Evolutionary conservation across 2,113 vertebrate genomes (phyloP), one percentile per base, ranked within the genome.

Genomic region (Pygoscelis adeliae): DNA sequence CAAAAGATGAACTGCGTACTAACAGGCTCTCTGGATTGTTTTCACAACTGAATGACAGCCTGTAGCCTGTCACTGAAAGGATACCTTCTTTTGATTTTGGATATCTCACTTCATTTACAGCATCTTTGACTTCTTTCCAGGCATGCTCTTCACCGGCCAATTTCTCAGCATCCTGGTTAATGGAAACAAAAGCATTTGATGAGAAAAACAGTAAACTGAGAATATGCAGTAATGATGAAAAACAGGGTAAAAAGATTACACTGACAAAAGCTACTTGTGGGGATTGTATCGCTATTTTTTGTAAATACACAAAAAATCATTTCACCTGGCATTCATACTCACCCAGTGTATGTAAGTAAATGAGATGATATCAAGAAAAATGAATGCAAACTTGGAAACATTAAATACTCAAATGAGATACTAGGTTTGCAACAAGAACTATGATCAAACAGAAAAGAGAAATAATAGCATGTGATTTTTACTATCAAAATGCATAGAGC

Each of bases 81-180:
- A 99, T 99, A 99, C 99, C 95, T 92, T 97, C 92, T 36, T 98
- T 97, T 40, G 98, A 97, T 89, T 98, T 98, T 52, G 98, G 96
- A 29, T 98, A 95, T 95, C 97, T 98, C 49, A 98, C 93, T 93
- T 93, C 93, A 84, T 98, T 97, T 83, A 99, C 67, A 58, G 97
- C 96, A 63, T 98, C 97, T 97, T 95, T 98, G 91, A 98, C 95
- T 74, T 97, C 95, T 81, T 97, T 98, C 98, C 98, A 99, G 14
- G 90, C 97, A 40, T 78, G 55, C 44, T 98, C 97, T 56, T 98
- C 98, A 53, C 99, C 99, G 0, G 97, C 96, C 82, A 99, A 90
- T 98, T 99, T 99, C 67, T 98, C 98, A 88, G 94, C 94, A 97
- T 99, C 99, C 99, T 99, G 93, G 6, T 70, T 71, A 90, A 97